Evolutionary conservation across 2,113 vertebrate species (phyloP).

Genomic region (Thinocorus orbignyianus): DNA sequence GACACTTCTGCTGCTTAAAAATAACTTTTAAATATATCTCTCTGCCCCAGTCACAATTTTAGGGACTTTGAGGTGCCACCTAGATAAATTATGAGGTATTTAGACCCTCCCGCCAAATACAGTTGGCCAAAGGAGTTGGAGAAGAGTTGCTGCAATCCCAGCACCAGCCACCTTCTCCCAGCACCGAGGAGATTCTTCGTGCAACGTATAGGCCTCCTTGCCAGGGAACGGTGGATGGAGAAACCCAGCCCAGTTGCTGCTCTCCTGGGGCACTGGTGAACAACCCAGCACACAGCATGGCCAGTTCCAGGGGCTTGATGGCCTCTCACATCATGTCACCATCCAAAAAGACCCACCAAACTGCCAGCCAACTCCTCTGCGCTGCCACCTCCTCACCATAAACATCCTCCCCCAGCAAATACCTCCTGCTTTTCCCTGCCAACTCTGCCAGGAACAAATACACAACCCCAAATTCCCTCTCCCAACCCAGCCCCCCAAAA

Average conservation of each 20-base stretch:
- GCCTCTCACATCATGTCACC: not conserved
- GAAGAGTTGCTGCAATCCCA: not conserved
- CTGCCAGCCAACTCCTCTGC: not conserved
- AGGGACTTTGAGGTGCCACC: not conserved
- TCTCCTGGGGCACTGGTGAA: not conserved
- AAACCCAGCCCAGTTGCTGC: not conserved
- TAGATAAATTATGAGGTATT: accelerated
- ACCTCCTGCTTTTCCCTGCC: not conserved
- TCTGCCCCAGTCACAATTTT: not conserved
- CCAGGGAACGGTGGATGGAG: not conserved
- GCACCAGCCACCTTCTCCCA: not conserved
- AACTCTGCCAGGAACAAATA: not conserved
- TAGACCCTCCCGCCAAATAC: not conserved
- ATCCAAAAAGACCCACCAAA: accelerated
- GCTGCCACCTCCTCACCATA: not conserved
- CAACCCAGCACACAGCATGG: not conserved
- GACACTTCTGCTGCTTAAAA: not conserved
- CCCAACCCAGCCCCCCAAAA: too few species aligned
- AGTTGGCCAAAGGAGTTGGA: not conserved
- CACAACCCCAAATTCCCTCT: not conserved
- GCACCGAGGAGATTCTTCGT: accelerated
- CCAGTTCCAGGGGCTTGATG: not conserved
- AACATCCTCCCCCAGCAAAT: not conserved
- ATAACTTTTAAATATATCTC: not conserved
- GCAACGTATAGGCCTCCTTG: accelerated